Evolutionary conservation across 1,140 invertebrate genomes (phyloP).

Genomic region (Sminthurides bifidus): DNA sequence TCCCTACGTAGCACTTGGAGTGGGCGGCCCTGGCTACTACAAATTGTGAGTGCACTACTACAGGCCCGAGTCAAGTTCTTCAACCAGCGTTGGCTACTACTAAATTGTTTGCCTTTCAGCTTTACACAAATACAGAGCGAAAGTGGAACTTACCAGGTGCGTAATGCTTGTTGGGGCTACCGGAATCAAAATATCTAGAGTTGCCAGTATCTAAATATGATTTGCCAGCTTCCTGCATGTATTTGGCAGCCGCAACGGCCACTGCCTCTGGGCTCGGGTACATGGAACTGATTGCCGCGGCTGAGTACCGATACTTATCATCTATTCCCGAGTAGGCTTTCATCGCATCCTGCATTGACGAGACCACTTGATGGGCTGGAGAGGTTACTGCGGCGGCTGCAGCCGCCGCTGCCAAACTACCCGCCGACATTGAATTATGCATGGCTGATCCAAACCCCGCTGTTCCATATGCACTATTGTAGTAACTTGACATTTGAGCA

Average conservation of each 20-base stretch:
- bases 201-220: constrained; percentile 28
- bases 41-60: too few species aligned
- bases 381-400: constrained; percentile 23
- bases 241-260: constrained; percentile 29
- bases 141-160: constrained; percentile 25
- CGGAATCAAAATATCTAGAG: constrained; percentile 30
- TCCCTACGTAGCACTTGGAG: too few species aligned
- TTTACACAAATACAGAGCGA: background rate
- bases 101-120: background rate
- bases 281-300: constrained; percentile 25
- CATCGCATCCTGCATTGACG: constrained; percentile 32
- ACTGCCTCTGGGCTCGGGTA: constrained; percentile 27
- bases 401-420: constrained; percentile 23
- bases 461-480: constrained; percentile 27
- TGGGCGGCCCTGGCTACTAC: too few species aligned
- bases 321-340: constrained; percentile 31
- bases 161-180: constrained; percentile 30
- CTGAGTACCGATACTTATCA: constrained; percentile 31
- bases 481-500: constrained; percentile 30
- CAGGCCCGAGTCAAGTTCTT: too few species aligned
- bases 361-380: constrained; percentile 28
- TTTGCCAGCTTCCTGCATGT: constrained; percentile 31
- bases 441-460: constrained; percentile 28
- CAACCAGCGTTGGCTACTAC: background rate
- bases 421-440: constrained; percentile 24